These are phyloP conservation scores for Rhadina sibilatrix DNA, from an alignment of 2,113 vertebrate genomes.

Conservation along the genomic window DNA sequence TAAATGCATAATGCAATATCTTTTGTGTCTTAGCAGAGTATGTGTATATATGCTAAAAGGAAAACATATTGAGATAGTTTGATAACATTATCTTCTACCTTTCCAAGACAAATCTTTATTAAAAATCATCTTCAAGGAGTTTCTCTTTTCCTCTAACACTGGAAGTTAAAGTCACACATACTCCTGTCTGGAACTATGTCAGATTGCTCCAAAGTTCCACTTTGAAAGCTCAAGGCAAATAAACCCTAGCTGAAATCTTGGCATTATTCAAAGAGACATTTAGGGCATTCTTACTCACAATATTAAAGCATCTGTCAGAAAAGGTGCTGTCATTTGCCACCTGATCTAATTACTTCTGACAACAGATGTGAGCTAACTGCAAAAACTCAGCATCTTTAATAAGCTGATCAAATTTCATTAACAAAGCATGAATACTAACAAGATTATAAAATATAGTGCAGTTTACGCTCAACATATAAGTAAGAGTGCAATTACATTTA, in stretches of 20 bases:
- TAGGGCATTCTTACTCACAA: not conserved
- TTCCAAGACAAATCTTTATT: conserved; percentile 21
- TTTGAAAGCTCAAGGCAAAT: conserved; percentile 13
- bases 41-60: not conserved
- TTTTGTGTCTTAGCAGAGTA: conserved; percentile 3
- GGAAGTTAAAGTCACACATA: not conserved
- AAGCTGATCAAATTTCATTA: conserved; percentile 50
- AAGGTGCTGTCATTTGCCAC: conserved; percentile 29
- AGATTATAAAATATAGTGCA: conserved; percentile 11
- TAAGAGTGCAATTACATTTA: not conserved
- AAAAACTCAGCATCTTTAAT: conserved; percentile 11
- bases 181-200: not conserved
- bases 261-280: conserved; percentile 20
- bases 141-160: not conserved
- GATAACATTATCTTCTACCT: not conserved
- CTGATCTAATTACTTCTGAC: conserved; percentile 61
- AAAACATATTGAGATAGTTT: not conserved
- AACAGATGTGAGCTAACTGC: conserved; percentile 24
- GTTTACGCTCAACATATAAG: not conserved
- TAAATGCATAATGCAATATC: not conserved
- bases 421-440: conserved; percentile 41
- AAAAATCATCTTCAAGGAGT: not conserved
- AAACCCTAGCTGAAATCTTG: conserved; percentile 6
- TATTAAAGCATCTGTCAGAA: conserved; percentile 36
- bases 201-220: not conserved